Base-by-base conservation (phyloP, 1,140 invertebrate genomes). In the Pseudomyrmex dendroicus region DNA sequence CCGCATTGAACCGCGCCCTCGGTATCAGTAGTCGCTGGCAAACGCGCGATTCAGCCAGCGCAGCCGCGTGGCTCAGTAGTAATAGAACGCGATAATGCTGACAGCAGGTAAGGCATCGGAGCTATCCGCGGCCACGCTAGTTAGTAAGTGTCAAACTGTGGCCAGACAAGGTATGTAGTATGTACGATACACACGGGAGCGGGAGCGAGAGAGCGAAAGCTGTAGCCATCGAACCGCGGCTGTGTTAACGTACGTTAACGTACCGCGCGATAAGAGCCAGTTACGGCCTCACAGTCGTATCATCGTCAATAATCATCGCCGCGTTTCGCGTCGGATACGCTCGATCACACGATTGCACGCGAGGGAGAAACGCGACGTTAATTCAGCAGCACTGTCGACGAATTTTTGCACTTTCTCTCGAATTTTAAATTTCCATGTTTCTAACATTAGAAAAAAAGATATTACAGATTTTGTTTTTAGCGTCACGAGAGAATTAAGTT, bases 81-180 rank as follows among this genome's bases (percentile, higher is more conserved):
- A 72, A 80, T 80, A n/a, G 66, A 70, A 70, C 46, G 66, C 66
- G 76, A 80, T 80, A 80, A 80, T 80, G 44, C 67, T 80, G 76
- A 80, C 76, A 72, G 66, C 66, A 48, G 54, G 76, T 80, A 80
- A 80, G 76, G 76, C 76, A 70, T 72, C 76, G 52, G 25, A 10
- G 63, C 25, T 44, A 77, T 77, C 35, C 35, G 52, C 63, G 46
- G 7, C n/a, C 52, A 15, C 57, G 52, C 48, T 48, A 64, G 67
- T 35, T 64, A 73, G 74, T 72, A 59, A 74, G 46, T 82, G 70
- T 74, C 78, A 74, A 15, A 25, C 77, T 74, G 13, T 22, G 72
- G 48, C 50, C 70, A 15, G 59, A 56, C 78, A 48, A n/a, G n/a
- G 46, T 10, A 5, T 10, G 25, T 25, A 25, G 25, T 25, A 25